phyloP scores from a whole-genome alignment of 2,888 invertebrate species.

The Eilema caniola region DNA sequence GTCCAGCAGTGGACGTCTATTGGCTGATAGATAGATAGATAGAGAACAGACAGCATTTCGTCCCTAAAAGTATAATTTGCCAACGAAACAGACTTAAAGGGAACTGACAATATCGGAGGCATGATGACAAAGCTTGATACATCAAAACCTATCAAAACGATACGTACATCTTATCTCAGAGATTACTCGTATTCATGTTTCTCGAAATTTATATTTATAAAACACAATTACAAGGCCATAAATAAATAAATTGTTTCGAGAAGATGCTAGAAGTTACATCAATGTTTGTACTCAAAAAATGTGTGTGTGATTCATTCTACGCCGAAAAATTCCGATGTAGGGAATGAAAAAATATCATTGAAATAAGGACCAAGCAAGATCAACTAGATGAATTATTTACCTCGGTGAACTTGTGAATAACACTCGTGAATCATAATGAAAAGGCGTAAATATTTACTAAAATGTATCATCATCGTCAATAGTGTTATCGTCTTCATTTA shows the following conservation, averaged over 20 bases:
- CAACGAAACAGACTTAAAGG: neutral
- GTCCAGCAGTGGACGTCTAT: too few species aligned
- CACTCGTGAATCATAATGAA: slow-evolving; percentile 28
- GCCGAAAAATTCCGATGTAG: slow-evolving; percentile 16
- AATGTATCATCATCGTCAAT: slow-evolving; percentile 19
- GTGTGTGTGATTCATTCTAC: slow-evolving; percentile 3
- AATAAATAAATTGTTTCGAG: slow-evolving; percentile 30
- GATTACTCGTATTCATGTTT: neutral
- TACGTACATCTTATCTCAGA: neutral
- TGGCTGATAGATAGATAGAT: neutral
- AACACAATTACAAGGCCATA: slow-evolving; percentile 38
- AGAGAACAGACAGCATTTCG: neutral
- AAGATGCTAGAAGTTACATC: neutral
- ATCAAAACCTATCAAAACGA: slow-evolving; percentile 3
- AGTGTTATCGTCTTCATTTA: slow-evolving; percentile 14
- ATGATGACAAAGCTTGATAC: neutral
- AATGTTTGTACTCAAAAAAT: neutral
- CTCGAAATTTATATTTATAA: slow-evolving; percentile 37
- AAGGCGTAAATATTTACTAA: slow-evolving; percentile 48
- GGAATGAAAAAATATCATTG: slow-evolving; percentile 10
- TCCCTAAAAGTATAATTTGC: neutral
- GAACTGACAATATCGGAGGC: neutral
- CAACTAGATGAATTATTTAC: slow-evolving; percentile 33
- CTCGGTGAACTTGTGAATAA: slow-evolving; percentile 32
- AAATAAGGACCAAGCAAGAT: slow-evolving; percentile 11